These are phyloP conservation scores for Protophormia terraenovae DNA, from an alignment of 2,888 invertebrate genomes.

Conservation along the genomic window DNA sequence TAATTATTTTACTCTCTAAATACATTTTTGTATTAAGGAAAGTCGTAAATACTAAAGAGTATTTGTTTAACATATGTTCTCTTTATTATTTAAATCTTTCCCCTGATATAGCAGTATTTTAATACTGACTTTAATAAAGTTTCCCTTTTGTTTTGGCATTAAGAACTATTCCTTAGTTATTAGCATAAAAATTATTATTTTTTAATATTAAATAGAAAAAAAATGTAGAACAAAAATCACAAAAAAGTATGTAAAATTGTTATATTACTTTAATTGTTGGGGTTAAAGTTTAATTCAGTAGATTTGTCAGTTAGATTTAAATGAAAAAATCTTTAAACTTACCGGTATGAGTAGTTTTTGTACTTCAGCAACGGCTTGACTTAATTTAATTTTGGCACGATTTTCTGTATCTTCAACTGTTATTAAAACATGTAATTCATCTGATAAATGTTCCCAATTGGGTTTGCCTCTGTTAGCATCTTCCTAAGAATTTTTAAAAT, in stretches of 20 bases:
- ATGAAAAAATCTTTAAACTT: conserved; percentile 81
- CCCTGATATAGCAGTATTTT: not conserved
- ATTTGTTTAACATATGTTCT: not conserved
- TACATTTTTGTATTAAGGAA: too few relatives aligned
- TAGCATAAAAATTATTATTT: conserved; percentile 33
- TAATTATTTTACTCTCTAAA: not conserved
- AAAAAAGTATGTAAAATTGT: conserved; percentile 34
- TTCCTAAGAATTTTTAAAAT: conserved; percentile 88
- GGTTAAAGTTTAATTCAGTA: conserved; percentile 36
- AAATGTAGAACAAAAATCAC: conserved; percentile 43
- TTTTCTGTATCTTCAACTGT: conserved; percentile 99
- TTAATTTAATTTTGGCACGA: conserved; percentile 96
- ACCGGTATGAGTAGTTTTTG: conserved; percentile 98
- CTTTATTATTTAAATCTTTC: not conserved
- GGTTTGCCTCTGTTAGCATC: conserved; percentile 99
- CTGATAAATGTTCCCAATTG: conserved; percentile 99
- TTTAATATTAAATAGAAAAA: not conserved
- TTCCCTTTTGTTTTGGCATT: conserved; percentile 20
- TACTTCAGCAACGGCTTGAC: conserved; percentile 98
- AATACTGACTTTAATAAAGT: conserved; percentile 29
- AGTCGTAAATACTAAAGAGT: not conserved
- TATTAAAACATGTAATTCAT: conserved; percentile 98
- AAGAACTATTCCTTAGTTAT: conserved; percentile 30
- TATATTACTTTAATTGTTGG: conserved; percentile 49
- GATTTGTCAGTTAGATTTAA: not conserved